These are phyloP conservation scores for Drosophila rellima DNA, from an alignment of 2,888 invertebrate species.

Conservation along the genomic window DNA sequence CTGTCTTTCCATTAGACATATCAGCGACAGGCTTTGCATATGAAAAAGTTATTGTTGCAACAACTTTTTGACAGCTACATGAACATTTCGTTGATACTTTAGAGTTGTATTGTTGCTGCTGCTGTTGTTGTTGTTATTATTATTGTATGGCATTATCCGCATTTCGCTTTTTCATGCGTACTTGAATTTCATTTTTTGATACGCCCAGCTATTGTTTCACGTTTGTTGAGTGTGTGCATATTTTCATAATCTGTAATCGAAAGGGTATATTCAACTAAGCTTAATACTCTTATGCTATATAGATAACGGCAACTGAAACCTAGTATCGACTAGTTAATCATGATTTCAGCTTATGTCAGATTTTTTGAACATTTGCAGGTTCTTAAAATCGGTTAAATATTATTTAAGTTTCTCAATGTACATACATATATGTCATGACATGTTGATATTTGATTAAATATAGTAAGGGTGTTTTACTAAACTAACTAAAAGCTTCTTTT, in stretches of 20 bases:
- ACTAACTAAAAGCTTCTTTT: too few relatives aligned
- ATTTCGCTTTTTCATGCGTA: constrained; percentile 63
- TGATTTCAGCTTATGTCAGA: not conserved
- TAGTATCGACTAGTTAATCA: not conserved
- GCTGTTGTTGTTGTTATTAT: constrained; percentile 17
- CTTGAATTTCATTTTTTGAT: constrained; percentile 31
- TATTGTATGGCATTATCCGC: constrained; percentile 62
- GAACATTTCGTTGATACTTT: constrained; percentile 38
- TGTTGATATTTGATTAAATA: too few relatives aligned
- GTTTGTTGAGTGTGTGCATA: constrained; percentile 9
- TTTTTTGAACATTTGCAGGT: too few relatives aligned
- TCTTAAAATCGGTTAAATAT: too few relatives aligned
- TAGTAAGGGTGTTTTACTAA: too few relatives aligned
- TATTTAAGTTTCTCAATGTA: too few relatives aligned
- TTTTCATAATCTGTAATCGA: constrained; percentile 1
- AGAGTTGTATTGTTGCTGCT: constrained; percentile 28
- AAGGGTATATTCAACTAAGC: not conserved
- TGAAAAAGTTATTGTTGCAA: constrained; percentile 54
- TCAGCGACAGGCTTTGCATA: constrained; percentile 40
- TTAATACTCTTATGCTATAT: too few relatives aligned
- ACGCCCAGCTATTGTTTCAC: constrained; percentile 17
- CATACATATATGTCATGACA: too few relatives aligned
- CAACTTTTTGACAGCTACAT: constrained; percentile 64
- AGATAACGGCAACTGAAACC: not conserved
- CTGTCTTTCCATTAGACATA: constrained; percentile 35